Evolutionary conservation across 2,888 invertebrate species (phyloP).

Genomic region (Poecilus cupreus): DNA sequence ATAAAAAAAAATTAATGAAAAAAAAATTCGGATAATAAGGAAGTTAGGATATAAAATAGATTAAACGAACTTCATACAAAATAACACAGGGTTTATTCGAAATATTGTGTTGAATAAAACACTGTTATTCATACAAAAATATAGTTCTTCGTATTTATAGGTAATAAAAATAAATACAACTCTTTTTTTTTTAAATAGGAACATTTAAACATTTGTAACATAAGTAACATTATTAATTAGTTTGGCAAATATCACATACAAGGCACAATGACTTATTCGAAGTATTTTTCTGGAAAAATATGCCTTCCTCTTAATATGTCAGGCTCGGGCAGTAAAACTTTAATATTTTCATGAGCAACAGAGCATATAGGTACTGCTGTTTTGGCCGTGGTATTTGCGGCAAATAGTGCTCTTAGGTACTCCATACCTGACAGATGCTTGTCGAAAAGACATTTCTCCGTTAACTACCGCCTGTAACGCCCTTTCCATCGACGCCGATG

Average conservation of each 20-base stretch:
- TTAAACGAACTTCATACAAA: neutral
- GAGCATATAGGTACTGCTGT: no score
- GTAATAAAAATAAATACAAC: neutral
- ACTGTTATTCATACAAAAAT: neutral
- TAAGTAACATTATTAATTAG: neutral
- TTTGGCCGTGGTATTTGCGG: no score
- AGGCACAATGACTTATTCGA: neutral
- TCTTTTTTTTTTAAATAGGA: no score
- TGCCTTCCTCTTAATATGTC: neutral
- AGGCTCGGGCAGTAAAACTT: neutral
- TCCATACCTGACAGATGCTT: no score
- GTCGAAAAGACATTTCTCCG: no score
- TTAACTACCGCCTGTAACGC: neutral
- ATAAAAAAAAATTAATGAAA: neutral
- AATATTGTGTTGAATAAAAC: neutral
- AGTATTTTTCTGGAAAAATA: neutral
- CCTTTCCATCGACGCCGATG: neutral
- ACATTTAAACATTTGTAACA: no score
- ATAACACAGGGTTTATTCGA: neutral
- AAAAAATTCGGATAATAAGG: neutral
- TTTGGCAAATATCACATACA: neutral
- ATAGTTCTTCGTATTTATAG: neutral
- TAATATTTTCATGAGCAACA: neutral
- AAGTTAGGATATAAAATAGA: neutral
- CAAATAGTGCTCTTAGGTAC: no score